phyloP scores from a whole-genome alignment of 2,888 invertebrate genomes.

The Melanotus villosus region DNA sequence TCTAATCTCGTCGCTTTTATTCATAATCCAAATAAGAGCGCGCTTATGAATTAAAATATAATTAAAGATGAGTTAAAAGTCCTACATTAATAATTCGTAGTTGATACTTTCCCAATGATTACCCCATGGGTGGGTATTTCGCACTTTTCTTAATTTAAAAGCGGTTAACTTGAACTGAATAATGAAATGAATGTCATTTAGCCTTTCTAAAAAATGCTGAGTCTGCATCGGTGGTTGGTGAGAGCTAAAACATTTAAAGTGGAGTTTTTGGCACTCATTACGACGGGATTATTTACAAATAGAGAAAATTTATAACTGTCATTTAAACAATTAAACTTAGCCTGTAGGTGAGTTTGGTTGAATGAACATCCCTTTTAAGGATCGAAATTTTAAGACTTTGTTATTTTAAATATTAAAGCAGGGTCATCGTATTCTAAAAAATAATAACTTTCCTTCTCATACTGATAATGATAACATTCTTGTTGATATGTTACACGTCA shows the following conservation, averaged over 20 bases:
- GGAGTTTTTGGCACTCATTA: background rate
- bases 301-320: background rate
- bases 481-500: background rate
- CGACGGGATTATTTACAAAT: background rate
- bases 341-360: too few relatives aligned
- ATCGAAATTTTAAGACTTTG: too few relatives aligned
- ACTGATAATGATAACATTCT: background rate
- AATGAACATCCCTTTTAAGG: too few relatives aligned
- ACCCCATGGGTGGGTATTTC: conserved; percentile 17
- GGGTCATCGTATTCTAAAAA: conserved; percentile 3
- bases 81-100: background rate
- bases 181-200: conserved; percentile 15
- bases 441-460: conserved; percentile 15
- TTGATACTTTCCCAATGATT: conserved; percentile 18
- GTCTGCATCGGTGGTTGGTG: conserved; percentile 1
- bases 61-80: background rate
- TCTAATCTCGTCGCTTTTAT: too few relatives aligned
- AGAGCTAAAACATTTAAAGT: conserved; percentile 2
- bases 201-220: conserved; percentile 14
- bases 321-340: background rate
- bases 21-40: too few relatives aligned
- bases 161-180: background rate
- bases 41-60: too few relatives aligned
- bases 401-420: too few relatives aligned
- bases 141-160: background rate